These are phyloP conservation scores for Dicerorhinus sumatrensis DNA, from an alignment of 2,113 vertebrate species.

Conservation along the genomic window DNA sequence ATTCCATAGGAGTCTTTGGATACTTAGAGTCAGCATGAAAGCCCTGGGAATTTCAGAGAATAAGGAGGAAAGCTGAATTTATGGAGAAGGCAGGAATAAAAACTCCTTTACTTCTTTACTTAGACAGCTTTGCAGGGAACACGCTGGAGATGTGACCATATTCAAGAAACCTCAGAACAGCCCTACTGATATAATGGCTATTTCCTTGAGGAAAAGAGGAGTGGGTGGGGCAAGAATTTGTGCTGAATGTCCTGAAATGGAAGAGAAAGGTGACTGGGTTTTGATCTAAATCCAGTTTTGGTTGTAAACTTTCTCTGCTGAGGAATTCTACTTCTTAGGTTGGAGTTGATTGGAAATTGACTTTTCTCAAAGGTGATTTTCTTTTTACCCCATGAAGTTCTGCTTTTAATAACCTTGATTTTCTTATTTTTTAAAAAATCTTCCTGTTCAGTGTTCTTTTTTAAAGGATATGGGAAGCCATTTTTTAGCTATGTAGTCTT, in stretches of 20 bases:
- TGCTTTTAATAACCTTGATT: neutral
- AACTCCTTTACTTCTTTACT: neutral
- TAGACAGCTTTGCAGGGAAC: neutral
- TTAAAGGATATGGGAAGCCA: constrained; percentile 3
- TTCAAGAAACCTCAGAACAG: neutral
- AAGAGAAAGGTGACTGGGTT: neutral
- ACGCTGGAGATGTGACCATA: neutral
- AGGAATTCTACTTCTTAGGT: neutral
- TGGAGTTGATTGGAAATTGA: neutral
- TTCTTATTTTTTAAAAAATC: neutral
- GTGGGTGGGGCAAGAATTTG: neutral
- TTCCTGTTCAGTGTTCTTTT: neutral
- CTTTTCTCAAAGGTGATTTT: constrained; percentile 1
- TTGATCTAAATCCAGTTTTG: neutral
- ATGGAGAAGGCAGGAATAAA: neutral
- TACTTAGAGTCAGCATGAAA: neutral
- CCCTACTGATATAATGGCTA: neutral
- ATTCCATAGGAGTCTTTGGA: neutral
- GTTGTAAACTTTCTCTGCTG: neutral
- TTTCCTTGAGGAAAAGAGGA: neutral
- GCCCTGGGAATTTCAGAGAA: neutral
- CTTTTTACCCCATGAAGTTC: neutral
- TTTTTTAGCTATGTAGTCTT: constrained; percentile 10
- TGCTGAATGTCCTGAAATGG: neutral
- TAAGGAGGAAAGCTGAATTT: neutral